Conservation (phyloP, 2,888 invertebrate genomes). For the Glaucopsyche alexis region DNA sequence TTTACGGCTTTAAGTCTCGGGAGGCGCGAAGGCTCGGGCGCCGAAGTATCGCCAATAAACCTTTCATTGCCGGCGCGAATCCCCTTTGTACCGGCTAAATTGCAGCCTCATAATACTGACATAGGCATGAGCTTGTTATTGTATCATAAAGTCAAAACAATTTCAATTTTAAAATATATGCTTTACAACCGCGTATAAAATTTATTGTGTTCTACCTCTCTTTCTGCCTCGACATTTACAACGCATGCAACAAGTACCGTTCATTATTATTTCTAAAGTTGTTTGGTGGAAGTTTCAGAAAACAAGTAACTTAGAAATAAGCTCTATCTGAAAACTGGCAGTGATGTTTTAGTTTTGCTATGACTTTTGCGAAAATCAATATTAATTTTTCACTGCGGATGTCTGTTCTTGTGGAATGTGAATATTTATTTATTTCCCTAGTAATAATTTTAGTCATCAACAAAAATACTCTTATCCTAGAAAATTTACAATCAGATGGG, state of each 20-base stretch:
- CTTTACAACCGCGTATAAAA: slow-evolving; percentile 4
- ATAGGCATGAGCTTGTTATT: slow-evolving; percentile 26
- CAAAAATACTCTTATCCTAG: slow-evolving; percentile 55
- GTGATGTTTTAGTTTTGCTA: too few relatives aligned
- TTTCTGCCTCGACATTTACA: slow-evolving; percentile 27
- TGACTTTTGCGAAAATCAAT: too few relatives aligned
- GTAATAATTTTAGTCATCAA: slow-evolving; percentile 29
- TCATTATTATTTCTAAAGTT: not conserved
- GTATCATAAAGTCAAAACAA: slow-evolving; percentile 30
- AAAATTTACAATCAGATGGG: slow-evolving; percentile 38
- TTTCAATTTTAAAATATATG: slow-evolving; percentile 25
- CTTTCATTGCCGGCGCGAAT: slow-evolving; percentile 50
- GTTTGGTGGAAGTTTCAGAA: not conserved
- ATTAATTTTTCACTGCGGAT: too few relatives aligned
- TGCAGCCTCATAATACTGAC: slow-evolving; percentile 31
- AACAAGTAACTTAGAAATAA: too few relatives aligned
- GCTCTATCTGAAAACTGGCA: too few relatives aligned
- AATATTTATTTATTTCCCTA: not conserved
- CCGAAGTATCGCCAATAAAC: slow-evolving; percentile 54
- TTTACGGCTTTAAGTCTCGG: slow-evolving; percentile 49
- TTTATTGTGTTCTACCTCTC: slow-evolving; percentile 17
- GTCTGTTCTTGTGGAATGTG: not conserved
- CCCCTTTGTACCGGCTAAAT: slow-evolving; percentile 42
- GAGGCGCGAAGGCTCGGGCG: slow-evolving; percentile 50
- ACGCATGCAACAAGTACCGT: slow-evolving; percentile 14